Conservation (phyloP, 2,888 invertebrate genomes). For the Steinernema carpocapsae region DNA sequence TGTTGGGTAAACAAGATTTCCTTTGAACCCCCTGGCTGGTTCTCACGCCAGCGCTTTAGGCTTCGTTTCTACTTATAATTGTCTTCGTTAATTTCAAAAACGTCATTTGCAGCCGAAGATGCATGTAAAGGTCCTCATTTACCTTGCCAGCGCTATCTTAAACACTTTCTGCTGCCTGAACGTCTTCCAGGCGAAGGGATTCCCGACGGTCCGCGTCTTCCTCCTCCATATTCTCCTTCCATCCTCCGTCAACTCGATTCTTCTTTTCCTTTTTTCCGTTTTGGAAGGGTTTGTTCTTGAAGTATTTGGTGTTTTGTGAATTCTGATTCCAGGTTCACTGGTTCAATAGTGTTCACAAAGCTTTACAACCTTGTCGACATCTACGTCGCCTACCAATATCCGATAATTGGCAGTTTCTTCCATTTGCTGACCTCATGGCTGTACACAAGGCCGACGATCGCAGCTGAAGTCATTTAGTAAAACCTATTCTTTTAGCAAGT, state of each 20-base stretch:
- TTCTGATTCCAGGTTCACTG: background rate
- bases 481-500: background rate
- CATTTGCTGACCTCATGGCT: background rate
- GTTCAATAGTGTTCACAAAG: background rate
- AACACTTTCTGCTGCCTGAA: slow-evolving; percentile 8
- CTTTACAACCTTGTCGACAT: slow-evolving; percentile 8
- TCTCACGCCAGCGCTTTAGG: no score
- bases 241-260: slow-evolving; percentile 11
- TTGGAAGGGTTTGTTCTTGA: background rate
- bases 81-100: no score
- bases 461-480: background rate
- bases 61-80: no score
- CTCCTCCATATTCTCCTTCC: slow-evolving; percentile 19
- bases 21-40: no score
- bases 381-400: slow-evolving; percentile 31
- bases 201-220: slow-evolving; percentile 6
- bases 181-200: slow-evolving; percentile 5
- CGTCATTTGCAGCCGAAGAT: background rate
- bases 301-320: background rate
- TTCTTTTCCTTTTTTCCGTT: background rate
- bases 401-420: slow-evolving; percentile 7
- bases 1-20: no score
- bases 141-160: background rate
- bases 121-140: slow-evolving; percentile 12
- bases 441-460: background rate